A percentile compares a stretch with the other conserved stretches of the same genome.
Conservation (phyloP, 2,888 invertebrate genomes). For the Watsonalla binaria region DNA sequence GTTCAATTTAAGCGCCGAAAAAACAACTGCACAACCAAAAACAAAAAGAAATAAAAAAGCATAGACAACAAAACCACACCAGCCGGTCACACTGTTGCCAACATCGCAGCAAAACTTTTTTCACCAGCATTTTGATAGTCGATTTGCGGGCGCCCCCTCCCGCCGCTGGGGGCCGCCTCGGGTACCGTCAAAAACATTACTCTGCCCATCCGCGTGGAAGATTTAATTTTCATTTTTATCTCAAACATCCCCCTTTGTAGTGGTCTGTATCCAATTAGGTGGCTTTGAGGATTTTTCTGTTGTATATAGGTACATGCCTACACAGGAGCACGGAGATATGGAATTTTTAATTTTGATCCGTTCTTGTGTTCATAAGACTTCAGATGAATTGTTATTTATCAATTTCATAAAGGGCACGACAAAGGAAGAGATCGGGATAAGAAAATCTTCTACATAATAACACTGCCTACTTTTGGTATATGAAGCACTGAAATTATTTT, state of each 20-base stretch:
- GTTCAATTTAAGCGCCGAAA: neutral
- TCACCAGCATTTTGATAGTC: conserved; percentile 75
- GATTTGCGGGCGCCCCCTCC: conserved; percentile 65
- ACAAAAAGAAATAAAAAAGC: conserved; percentile 36
- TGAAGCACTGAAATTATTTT: too few relatives aligned
- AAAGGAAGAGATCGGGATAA: neutral
- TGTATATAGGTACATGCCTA: conserved; percentile 39
- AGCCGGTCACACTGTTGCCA: conserved; percentile 61
- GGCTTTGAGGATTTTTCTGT: conserved; percentile 72
- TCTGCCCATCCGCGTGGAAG: conserved; percentile 77
- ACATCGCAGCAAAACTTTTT: conserved; percentile 54
- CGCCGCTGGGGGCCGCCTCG: conserved; percentile 38
- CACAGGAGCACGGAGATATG: conserved; percentile 58
- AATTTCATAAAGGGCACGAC: conserved; percentile 7
- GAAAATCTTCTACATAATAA: neutral
- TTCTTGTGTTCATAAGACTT: conserved; percentile 21
- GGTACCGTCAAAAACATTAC: conserved; percentile 78
- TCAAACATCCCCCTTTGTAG: conserved; percentile 79
- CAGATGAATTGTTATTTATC: conserved; percentile 7
- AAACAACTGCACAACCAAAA: conserved; percentile 1
- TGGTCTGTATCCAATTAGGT: conserved; percentile 77
- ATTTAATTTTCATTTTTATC: conserved; percentile 81
- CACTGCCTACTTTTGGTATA: too few relatives aligned
- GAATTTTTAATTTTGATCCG: conserved; percentile 72
- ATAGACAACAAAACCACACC: conserved; percentile 46